phyloP scores from a whole-genome alignment of 2,888 invertebrate genomes.

The Apoda limacodes region DNA sequence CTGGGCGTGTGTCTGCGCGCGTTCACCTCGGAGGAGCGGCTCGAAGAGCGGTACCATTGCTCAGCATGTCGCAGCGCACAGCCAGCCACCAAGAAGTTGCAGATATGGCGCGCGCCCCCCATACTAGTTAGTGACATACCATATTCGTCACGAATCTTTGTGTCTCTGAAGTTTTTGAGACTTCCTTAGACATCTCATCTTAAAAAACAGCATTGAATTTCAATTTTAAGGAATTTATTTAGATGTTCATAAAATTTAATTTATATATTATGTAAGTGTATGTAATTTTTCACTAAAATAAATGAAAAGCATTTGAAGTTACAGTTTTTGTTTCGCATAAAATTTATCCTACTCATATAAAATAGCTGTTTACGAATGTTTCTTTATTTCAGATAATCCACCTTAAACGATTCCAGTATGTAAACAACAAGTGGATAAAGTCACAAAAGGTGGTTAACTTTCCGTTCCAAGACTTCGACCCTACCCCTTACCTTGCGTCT shows the following conservation, averaged over 20 bases:
- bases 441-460: constrained; percentile 94
- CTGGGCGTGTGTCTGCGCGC: constrained; percentile 87
- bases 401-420: constrained; percentile 91
- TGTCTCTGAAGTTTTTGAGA: too few relatives aligned
- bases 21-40: constrained; percentile 88
- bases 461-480: constrained; percentile 88
- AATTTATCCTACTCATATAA: background rate
- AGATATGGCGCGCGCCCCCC: constrained; percentile 92
- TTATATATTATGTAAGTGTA: too few relatives aligned
- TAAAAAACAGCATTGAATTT: too few relatives aligned
- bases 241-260: too few relatives aligned
- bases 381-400: constrained; percentile 80
- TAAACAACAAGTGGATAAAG: constrained; percentile 93
- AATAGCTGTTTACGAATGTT: background rate
- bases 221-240: too few relatives aligned
- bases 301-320: too few relatives aligned
- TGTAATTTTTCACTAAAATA: too few relatives aligned
- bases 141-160: background rate
- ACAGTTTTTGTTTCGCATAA: too few relatives aligned
- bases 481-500: constrained; percentile 86
- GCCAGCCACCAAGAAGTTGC: constrained; percentile 89
- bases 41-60: constrained; percentile 90
- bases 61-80: constrained; percentile 85
- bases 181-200: too few relatives aligned
- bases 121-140: constrained; percentile 74